A percentile compares a stretch with the other conserved stretches of the same genome.
phyloP scores from a whole-genome alignment of 2,113 vertebrate species.

The Pachycephala philippinensis region DNA sequence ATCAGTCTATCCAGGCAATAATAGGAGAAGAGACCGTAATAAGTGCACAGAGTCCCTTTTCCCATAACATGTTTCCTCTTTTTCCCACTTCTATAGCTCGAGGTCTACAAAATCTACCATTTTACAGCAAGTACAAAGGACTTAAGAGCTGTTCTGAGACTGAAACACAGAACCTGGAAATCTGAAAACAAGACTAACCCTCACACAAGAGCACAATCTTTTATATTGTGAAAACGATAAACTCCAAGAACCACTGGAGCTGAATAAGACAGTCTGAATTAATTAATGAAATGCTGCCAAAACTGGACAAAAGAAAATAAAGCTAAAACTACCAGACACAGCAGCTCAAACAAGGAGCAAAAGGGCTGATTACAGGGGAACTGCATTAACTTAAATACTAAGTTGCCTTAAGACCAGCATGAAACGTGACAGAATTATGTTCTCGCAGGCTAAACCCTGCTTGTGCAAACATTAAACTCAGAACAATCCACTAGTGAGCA shows the following conservation, averaged over 20 bases:
- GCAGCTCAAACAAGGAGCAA: not conserved
- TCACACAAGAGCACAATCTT: not conserved
- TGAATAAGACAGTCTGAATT: not conserved
- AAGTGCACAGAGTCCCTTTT: not conserved
- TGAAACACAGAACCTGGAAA: not conserved
- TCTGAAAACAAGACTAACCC: not conserved
- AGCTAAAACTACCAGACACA: not conserved
- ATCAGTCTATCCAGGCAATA: constrained; percentile 5
- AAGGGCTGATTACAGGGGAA: not conserved
- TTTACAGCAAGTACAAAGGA: constrained; percentile 3
- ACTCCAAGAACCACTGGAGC: not conserved
- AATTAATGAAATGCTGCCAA: not conserved
- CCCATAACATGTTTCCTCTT: not conserved
- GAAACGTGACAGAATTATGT: not conserved
- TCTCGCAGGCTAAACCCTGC: not conserved
- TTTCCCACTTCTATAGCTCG: not conserved
- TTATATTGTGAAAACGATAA: not conserved
- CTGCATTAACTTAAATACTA: not conserved
- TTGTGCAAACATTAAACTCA: not conserved
- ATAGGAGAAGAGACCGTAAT: not conserved
- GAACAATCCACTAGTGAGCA: not conserved
- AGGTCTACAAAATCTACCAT: not conserved
- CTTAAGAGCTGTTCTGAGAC: constrained; percentile 20
- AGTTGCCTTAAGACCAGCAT: not conserved
- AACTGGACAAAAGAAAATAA: not conserved